These are phyloP conservation scores for Arion vulgaris DNA, from an alignment of 1,140 invertebrate species.

Conservation along the genomic window DNA sequence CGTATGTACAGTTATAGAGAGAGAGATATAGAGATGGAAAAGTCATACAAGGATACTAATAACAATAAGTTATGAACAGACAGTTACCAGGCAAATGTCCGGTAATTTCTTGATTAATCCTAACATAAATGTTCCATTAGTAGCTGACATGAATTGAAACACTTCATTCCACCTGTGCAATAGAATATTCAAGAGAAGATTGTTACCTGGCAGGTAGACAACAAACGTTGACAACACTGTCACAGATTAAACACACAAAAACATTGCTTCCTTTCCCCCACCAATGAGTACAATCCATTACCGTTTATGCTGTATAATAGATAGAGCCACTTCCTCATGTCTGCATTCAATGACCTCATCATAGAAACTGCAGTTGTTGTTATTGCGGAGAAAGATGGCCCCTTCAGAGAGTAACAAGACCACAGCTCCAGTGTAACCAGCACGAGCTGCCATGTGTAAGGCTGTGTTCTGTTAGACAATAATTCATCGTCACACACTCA, in stretches of 20 bases:
- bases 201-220: no score
- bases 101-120: constrained; percentile 71
- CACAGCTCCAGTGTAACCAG: constrained; percentile 84
- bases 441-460: constrained; percentile 85
- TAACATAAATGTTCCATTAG: constrained; percentile 62
- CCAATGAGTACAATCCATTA: constrained; percentile 27
- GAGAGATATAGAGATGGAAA: no score
- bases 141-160: constrained; percentile 55
- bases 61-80: no score
- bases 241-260: no score
- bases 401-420: constrained; percentile 82
- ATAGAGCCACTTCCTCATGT: constrained; percentile 84
- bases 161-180: constrained; percentile 70
- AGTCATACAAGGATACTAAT: no score
- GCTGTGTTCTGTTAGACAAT: constrained; percentile 84
- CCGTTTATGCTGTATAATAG: constrained; percentile 84
- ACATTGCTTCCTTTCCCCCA: no score
- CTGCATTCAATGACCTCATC: constrained; percentile 90
- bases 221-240: no score
- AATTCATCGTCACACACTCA: neutral
- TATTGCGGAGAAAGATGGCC: constrained; percentile 84
- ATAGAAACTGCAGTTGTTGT: constrained; percentile 85
- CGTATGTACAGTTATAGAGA: no score
- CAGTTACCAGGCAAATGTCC: constrained; percentile 64
- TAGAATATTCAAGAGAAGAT: neutral